phyloP scores from a whole-genome alignment of 2,888 invertebrate species.

The Gymnosoma rotundatum region DNA sequence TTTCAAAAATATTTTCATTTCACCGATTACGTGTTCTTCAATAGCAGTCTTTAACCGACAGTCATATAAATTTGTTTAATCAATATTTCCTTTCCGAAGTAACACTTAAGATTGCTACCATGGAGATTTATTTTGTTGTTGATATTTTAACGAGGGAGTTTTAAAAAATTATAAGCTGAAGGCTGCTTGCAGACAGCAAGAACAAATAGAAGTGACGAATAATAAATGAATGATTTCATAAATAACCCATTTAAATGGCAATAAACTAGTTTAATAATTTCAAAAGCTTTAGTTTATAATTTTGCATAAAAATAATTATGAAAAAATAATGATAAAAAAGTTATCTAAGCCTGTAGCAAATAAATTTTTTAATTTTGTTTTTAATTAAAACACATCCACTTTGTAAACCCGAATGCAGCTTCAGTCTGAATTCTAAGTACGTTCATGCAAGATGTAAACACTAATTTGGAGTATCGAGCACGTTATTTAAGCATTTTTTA shows the following conservation, averaged over 20 bases:
- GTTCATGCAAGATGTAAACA: constrained; percentile 57
- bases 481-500: constrained; percentile 45
- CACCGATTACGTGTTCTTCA: neutral
- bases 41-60: neutral
- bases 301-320: too few species aligned
- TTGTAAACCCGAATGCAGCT: constrained; percentile 11
- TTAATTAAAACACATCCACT: too few species aligned
- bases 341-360: too few species aligned
- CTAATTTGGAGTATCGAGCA: constrained; percentile 4
- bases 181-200: too few species aligned
- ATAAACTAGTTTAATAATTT: too few species aligned
- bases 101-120: neutral
- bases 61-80: constrained; percentile 66
- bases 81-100: constrained; percentile 44
- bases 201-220: too few species aligned
- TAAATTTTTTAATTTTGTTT: too few species aligned
- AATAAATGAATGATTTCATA: too few species aligned
- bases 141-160: neutral
- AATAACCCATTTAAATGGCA: too few species aligned
- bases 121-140: constrained; percentile 15
- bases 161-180: too few species aligned
- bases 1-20: constrained; percentile 79
- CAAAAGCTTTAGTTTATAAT: too few species aligned
- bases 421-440: constrained; percentile 67
- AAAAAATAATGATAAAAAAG: too few species aligned